A percentile compares a stretch with the other conserved stretches of the same genome.
Evolutionary conservation across 2,797 vertebrate genomes (phyloP).

Genomic region (Acipenser oxyrinchus): DNA sequence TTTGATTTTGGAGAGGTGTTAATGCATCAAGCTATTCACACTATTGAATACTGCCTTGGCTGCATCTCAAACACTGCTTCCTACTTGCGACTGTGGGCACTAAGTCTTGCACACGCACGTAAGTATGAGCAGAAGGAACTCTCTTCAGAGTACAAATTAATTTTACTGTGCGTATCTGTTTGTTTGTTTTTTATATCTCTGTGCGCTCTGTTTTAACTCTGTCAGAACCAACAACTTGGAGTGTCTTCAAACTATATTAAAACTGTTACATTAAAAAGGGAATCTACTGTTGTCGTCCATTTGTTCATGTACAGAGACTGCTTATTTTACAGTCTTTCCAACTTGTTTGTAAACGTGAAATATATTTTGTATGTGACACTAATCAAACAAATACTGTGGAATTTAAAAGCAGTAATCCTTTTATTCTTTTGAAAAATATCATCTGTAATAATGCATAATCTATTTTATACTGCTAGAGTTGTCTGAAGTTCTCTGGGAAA

Average conservation of each 20-base stretch:
- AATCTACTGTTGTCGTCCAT: too few relatives aligned
- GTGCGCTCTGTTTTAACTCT: too few relatives aligned
- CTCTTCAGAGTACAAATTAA: not conserved
- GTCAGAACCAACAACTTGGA: too few relatives aligned
- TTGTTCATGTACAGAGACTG: not conserved
- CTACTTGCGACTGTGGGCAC: conserved; percentile 91
- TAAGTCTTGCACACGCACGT: conserved; percentile 95
- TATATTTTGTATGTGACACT: not conserved
- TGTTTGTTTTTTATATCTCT: not conserved
- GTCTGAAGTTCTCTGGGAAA: conserved; percentile 89
- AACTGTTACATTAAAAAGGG: too few relatives aligned
- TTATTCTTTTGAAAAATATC: not conserved
- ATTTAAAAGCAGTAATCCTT: not conserved
- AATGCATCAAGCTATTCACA: conserved; percentile 86
- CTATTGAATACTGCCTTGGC: conserved; percentile 90
- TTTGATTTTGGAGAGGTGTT: conserved; percentile 79
- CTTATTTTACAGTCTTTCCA: not conserved
- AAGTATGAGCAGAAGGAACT: conserved; percentile 45
- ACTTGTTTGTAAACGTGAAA: not conserved
- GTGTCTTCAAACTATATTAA: too few relatives aligned
- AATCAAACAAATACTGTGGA: not conserved
- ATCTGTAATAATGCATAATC: conserved; percentile 12
- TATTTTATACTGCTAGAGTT: conserved; percentile 70
- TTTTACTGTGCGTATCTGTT: not conserved
- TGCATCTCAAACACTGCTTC: conserved; percentile 96